These are phyloP conservation scores for Frankliniella intonsa DNA, from an alignment of 2,888 invertebrate species.

Conservation along the genomic window DNA sequence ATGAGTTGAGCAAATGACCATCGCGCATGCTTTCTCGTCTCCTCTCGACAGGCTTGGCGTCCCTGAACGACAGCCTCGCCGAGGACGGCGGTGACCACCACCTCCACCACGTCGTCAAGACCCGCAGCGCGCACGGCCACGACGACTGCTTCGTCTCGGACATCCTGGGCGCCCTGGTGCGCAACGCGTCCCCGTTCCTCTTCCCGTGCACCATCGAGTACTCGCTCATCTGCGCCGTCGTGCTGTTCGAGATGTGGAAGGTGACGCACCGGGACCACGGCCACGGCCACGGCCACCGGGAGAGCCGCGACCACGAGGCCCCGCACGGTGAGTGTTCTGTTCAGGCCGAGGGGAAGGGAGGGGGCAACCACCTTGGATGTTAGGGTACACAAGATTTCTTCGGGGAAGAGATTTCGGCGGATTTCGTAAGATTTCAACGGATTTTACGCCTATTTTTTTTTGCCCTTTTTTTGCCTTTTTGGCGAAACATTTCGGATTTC, in stretches of 20 bases:
- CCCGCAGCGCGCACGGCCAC: background rate
- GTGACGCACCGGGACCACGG: constrained; percentile 60
- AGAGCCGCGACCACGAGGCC: background rate
- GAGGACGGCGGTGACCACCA: constrained; percentile 39
- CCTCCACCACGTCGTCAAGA: background rate
- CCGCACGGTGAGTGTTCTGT: background rate
- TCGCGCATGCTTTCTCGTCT: background rate
- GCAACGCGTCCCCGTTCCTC: constrained; percentile 74
- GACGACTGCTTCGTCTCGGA: constrained; percentile 55
- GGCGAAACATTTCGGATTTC: no score
- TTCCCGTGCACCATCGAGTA: constrained; percentile 90
- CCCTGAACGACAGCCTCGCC: background rate
- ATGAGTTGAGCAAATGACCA: no score
- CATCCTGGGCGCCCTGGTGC: constrained; percentile 66
- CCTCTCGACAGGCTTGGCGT: background rate
- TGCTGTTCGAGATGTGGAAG: constrained; percentile 88
- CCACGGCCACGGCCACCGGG: constrained; percentile 12
- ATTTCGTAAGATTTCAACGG: no score
- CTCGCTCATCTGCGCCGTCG: constrained; percentile 83
- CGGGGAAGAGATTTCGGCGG: no score
- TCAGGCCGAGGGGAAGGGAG: no score
- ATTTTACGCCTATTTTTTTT: no score
- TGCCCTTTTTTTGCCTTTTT: no score
- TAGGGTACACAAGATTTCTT: no score
- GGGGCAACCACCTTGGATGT: no score